Percentiles rank a stretch among this genome's conserved stretches.
These are phyloP conservation scores for Sebastes umbrosus DNA, from an alignment of 2,797 vertebrate genomes.

Conservation along the genomic window DNA sequence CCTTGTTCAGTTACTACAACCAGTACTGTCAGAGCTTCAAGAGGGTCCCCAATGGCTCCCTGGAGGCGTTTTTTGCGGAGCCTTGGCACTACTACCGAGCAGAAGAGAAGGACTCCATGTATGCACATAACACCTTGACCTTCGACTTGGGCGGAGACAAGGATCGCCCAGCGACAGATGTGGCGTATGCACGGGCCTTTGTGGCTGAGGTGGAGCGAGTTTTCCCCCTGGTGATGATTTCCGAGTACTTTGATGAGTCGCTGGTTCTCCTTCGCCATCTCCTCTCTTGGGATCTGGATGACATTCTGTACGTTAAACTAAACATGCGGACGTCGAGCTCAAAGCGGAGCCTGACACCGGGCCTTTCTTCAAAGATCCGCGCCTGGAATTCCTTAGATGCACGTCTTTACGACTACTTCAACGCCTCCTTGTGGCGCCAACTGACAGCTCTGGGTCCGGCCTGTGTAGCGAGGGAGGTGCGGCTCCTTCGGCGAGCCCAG, in stretches of 20 bases:
- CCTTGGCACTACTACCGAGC: conserved; percentile 85
- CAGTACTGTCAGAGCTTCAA: conserved; percentile 86
- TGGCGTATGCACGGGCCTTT: conserved; percentile 76
- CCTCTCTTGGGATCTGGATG: conserved; percentile 88
- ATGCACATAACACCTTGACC: conserved; percentile 87
- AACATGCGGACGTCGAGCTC: conserved; percentile 86
- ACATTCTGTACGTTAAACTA: conserved; percentile 87
- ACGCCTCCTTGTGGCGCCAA: conserved; percentile 86
- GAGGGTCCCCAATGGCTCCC: conserved; percentile 86
- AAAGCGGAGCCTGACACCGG: conserved; percentile 77
- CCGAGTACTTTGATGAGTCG: conserved; percentile 91
- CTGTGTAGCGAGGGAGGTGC: conserved; percentile 84
- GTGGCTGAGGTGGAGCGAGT: conserved; percentile 81
- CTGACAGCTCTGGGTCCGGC: conserved; percentile 76
- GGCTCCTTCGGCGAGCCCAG: conserved; percentile 79
- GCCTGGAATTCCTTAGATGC: conserved; percentile 87
- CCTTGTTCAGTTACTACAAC: conserved; percentile 89
- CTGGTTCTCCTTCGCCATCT: conserved; percentile 87
- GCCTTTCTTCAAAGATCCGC: conserved; percentile 77
- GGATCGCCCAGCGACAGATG: conserved; percentile 72
- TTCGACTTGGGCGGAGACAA: conserved; percentile 89
- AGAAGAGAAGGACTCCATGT: conserved; percentile 85
- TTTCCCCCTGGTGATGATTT: conserved; percentile 90
- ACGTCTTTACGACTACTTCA: conserved; percentile 87
- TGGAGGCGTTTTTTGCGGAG: conserved; percentile 83